Percentiles rank a stretch among this genome's conserved stretches.
These are phyloP conservation scores for Bombylius discolor DNA, from an alignment of 2,888 invertebrate species.

Conservation along the genomic window DNA sequence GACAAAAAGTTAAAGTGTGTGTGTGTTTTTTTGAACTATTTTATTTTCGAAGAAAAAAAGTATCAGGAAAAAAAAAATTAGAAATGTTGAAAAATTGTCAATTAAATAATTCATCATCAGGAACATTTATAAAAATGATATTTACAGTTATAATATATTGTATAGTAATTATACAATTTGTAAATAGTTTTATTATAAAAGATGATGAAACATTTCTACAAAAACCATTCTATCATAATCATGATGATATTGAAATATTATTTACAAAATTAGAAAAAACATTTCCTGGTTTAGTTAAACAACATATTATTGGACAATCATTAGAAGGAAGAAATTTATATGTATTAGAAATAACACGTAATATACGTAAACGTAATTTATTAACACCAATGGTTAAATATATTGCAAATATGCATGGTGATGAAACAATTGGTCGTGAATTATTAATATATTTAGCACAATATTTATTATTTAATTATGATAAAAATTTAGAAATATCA, in stretches of 20 bases:
- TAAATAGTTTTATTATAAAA: slow-evolving; percentile 19
- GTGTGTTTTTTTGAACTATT: too few species aligned
- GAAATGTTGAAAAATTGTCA: too few species aligned
- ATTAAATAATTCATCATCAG: too few species aligned
- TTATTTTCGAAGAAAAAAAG: too few species aligned
- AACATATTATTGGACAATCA: slow-evolving; percentile 71
- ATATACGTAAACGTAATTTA: slow-evolving; percentile 43
- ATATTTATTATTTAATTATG: slow-evolving; percentile 68
- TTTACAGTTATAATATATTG: too few species aligned
- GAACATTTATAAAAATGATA: too few species aligned
- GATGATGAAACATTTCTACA: slow-evolving; percentile 45
- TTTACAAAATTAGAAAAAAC: slow-evolving; percentile 47
- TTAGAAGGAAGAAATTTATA: slow-evolving; percentile 67
- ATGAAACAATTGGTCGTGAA: slow-evolving; percentile 80
- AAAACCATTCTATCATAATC: slow-evolving; percentile 51
- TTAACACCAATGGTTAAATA: slow-evolving; percentile 84
- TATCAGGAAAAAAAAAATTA: too few species aligned
- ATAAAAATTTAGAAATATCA: slow-evolving; percentile 54
- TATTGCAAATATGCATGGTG: slow-evolving; percentile 95
- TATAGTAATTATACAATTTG: too few species aligned
- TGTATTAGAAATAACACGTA: slow-evolving; percentile 55
- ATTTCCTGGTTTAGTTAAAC: slow-evolving; percentile 56
- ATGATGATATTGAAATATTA: slow-evolving; percentile 54
- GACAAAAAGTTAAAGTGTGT: too few species aligned
- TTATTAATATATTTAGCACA: slow-evolving; percentile 70